Base-by-base conservation (phyloP, 2,888 invertebrate genomes). In the Cosmia trapezina region DNA sequence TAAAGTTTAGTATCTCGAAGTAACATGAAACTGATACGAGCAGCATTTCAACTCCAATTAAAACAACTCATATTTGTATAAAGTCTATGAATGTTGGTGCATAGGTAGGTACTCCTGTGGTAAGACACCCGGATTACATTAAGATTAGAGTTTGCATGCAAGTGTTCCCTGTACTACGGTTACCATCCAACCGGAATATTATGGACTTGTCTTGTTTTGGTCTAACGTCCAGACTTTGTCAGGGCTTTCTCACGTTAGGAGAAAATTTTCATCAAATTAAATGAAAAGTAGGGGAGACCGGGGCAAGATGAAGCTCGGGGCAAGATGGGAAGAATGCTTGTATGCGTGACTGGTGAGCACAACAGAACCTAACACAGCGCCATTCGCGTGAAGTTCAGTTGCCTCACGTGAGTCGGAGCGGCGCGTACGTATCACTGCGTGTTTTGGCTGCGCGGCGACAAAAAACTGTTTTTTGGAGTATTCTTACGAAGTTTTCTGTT, bases 31-130 rank as follows among this genome's bases (percentile, higher is more conserved):
- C 57, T 64, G 73, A 54, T 57, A 33, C 22, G 53, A 63, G 69
- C 65, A 68, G 70, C 69, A 62, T 76, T 85, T 71, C 51, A 82
- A 83, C 76, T 80, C 45, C 76, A 70, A 78, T 82, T 78, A 76
- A 76, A 73, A 71, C 64, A 56, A 76, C 54, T 68, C 43, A 59
- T 69, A 66, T 70, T 71, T 70, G 70, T 70, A 33, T 70, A 22
- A 70, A 37, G 70, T 56, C 51, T 57, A 72, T 71, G 67, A 73
- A 71, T 74, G 77, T 66, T 67, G 63, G 19, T 68, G 70, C 69
- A 65, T 54, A 28, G 28, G 28, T 28, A 28, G 2, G 2, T 28
- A 45, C 43, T 49, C 41, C n/a, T 70, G 62, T 47, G 75, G 54
- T 56, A 33, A 56, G 53, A 63, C 53, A 68, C 47, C 28, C 41